Evolutionary conservation across 1,140 invertebrate species (phyloP), one percentile per base, ranked within the genome.

Genomic region (Drosophila orosa): DNA sequence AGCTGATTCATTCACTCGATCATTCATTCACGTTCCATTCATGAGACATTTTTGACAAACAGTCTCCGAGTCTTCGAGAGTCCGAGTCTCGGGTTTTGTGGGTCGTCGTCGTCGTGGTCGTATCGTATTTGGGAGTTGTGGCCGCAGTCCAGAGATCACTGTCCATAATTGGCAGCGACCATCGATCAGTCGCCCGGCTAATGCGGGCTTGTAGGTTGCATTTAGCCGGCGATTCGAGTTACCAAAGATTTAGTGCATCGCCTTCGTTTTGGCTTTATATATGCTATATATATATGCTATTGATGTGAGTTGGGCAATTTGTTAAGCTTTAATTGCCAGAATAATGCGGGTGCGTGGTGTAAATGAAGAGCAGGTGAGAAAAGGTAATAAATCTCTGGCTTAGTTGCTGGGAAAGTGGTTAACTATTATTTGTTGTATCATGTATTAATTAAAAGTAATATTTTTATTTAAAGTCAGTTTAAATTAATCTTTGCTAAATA

Each of bases 1-100:
- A 83, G 76, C 80, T 83, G 80, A 83, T 76, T 83, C 80, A 85
- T 80, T 80, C 78, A 78, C 69, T 62, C 75, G 60, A 69, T 71
- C 74, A 74, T 37, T 56, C 69, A 71, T 47, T 83, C 71, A 75
- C 50, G 74, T 59, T 65, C 25, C 77, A 80, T 73, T 85, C 62
- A 68, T 61, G 59, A 61, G 81, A 84, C 81, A 84, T 48, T 80
- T 84, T 80, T 65, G 81, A 85, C 81, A 77, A 81, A 84, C 81
- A 71, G 61, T 81, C 68, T 58, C 29, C 37, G 29, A 52, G 25
- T 50, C 48, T 19, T 31, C 3, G 47, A 48, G 47, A 52, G 48
- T 22, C 13, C 17, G 48, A 52, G 29, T 52, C 48, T 52, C 48
- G 6, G 33, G 40, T 52, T 52, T 72, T 63, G 80, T 84, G 80